A percentile compares a stretch with the other conserved stretches of the same genome.
phyloP scores from a whole-genome alignment of 2,797 vertebrate genomes.

The Microctenopoma lineatum region DNA sequence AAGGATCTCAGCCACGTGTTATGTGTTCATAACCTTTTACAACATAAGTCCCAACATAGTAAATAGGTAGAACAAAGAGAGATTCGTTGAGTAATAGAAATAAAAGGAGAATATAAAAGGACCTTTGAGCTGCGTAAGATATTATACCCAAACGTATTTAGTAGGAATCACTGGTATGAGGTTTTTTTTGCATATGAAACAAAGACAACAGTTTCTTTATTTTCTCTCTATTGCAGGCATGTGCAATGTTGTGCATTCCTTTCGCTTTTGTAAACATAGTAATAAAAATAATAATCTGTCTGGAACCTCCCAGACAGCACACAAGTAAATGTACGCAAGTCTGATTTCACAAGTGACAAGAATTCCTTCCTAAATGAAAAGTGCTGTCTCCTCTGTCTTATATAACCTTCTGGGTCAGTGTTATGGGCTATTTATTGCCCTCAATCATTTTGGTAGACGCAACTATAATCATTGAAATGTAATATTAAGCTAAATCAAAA shows the following conservation, averaged over 20 bases:
- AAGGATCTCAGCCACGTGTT: no score
- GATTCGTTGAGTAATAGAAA: not conserved
- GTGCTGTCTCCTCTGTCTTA: not conserved
- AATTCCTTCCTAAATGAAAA: constrained; percentile 15
- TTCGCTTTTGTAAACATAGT: constrained; percentile 6
- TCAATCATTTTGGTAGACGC: not conserved
- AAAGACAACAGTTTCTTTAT: not conserved
- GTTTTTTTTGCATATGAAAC: not conserved
- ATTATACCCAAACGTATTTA: not conserved
- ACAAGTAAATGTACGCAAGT: constrained; percentile 3
- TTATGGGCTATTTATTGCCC: not conserved
- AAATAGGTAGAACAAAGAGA: constrained; percentile 13
- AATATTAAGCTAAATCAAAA: constrained; percentile 10
- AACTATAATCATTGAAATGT: not conserved
- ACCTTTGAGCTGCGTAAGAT: not conserved
- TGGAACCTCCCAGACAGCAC: constrained; percentile 15
- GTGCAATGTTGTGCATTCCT: not conserved
- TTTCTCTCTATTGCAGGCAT: not conserved
- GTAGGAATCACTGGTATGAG: not conserved
- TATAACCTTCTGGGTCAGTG: not conserved
- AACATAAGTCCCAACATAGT: constrained; percentile 9
- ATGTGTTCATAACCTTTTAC: no score
- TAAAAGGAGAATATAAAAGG: constrained; percentile 11
- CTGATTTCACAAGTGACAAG: constrained; percentile 29
- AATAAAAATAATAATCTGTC: constrained; percentile 4